Conservation (phyloP, 1,140 invertebrate species). For the Microplitis demolitor region DNA sequence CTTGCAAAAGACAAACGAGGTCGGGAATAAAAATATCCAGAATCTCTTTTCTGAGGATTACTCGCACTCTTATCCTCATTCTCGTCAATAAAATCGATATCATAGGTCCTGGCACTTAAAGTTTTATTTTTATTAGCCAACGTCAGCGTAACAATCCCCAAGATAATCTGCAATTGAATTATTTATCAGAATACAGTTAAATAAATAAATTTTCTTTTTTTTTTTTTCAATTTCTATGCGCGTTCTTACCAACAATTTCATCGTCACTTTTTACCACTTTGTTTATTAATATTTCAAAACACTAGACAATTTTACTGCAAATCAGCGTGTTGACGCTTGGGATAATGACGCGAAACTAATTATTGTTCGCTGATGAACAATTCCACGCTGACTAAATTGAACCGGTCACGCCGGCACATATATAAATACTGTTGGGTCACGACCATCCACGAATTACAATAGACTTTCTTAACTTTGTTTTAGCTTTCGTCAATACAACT, state of each 20-base stretch:
- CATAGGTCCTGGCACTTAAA: not conserved
- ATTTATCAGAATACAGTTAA: not conserved
- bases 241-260: not conserved
- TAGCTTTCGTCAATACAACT: slow-evolving; percentile 56
- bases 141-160: too few species aligned
- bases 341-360: slow-evolving; percentile 38
- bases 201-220: not conserved
- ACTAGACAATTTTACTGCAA: slow-evolving; percentile 36
- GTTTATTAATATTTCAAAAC: not conserved
- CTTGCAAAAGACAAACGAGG: slow-evolving; percentile 13
- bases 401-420: slow-evolving; percentile 53
- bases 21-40: slow-evolving; percentile 46
- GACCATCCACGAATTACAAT: slow-evolving; percentile 62
- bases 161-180: too few species aligned
- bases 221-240: not conserved
- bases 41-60: slow-evolving; percentile 48
- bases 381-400: slow-evolving; percentile 52
- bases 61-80: slow-evolving; percentile 25
- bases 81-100: slow-evolving; percentile 29
- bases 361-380: slow-evolving; percentile 48
- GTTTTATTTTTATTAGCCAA: not conserved
- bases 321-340: not conserved
- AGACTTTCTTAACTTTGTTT: slow-evolving; percentile 56
- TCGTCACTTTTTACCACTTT: not conserved
- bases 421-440: slow-evolving; percentile 61